Conservation (phyloP, 2,888 invertebrate species). For the Clanis bilineata region DNA sequence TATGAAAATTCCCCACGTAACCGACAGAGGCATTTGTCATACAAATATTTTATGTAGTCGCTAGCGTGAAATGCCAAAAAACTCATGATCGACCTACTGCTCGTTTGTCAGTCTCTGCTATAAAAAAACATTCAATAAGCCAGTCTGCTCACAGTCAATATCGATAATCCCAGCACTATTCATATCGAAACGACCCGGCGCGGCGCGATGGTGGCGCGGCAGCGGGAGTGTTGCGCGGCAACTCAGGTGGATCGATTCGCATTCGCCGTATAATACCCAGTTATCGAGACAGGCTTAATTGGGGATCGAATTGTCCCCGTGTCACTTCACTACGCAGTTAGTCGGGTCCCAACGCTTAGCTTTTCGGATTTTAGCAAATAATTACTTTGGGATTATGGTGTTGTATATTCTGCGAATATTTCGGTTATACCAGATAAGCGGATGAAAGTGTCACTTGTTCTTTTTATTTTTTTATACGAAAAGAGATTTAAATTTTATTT, state of each 20-base stretch:
- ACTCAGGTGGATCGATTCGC: constrained; percentile 35
- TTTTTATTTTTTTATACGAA: not conserved
- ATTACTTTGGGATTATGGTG: not conserved
- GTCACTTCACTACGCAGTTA: constrained; percentile 6
- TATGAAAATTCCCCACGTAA: no score
- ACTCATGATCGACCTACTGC: no score
- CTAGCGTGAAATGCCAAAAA: no score
- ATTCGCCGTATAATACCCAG: constrained; percentile 51
- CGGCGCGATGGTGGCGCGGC: no score
- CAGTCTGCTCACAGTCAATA: not conserved
- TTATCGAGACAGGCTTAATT: constrained; percentile 68
- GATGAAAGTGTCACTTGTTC: not conserved
- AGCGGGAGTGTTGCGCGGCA: no score
- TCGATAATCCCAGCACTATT: not conserved
- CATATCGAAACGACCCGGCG: not conserved
- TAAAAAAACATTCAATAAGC: no score
- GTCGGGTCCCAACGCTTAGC: not conserved
- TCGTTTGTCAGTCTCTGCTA: no score
- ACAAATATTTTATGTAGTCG: no score
- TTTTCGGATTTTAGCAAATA: not conserved
- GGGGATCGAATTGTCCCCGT: constrained; percentile 30
- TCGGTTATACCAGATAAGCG: not conserved
- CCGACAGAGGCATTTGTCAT: no score
- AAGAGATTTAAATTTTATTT: not conserved
- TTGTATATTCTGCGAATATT: not conserved